Evolutionary conservation across 2,113 vertebrate genomes (phyloP).

Genomic region (Coryphaenoides rupestris): DNA sequence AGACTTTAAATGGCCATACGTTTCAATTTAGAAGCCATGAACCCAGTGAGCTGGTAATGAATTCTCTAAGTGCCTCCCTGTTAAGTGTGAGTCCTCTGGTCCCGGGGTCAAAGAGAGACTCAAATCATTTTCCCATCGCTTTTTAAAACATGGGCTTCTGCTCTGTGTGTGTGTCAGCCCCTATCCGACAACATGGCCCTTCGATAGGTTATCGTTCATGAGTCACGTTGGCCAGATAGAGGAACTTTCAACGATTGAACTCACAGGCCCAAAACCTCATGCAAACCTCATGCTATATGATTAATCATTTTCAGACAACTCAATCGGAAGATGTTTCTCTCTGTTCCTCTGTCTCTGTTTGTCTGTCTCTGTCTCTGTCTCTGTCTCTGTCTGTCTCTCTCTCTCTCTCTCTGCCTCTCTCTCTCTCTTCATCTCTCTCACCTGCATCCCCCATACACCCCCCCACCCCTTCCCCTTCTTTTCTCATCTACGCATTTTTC

Average conservation of each 20-base stretch:
- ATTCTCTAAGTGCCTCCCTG: conserved; percentile 90
- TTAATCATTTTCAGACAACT: no score
- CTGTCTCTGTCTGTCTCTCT: conserved; percentile 13
- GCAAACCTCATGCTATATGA: conserved; percentile 17
- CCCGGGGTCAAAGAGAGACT: conserved; percentile 72
- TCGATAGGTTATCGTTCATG: conserved; percentile 31
- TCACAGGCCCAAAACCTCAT: conserved; percentile 16
- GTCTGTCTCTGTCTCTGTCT: no score
- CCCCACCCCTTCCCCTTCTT: background rate
- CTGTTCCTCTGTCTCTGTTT: no score
- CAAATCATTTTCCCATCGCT: conserved; percentile 44
- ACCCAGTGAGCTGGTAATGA: conserved; percentile 92
- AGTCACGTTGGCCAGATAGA: conserved; percentile 22
- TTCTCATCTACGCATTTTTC: conserved; percentile 42
- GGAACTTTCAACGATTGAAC: conserved; percentile 50
- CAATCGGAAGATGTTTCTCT: no score
- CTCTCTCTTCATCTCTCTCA: no score
- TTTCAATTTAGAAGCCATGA: conserved; percentile 97
- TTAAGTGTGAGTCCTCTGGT: conserved; percentile 89
- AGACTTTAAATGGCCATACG: conserved; percentile 75
- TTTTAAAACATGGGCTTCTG: conserved; percentile 31
- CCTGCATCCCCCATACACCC: no score
- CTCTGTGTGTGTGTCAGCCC: conserved; percentile 19
- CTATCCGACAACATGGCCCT: conserved; percentile 22
- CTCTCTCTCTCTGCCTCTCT: conserved; percentile 56